phyloP scores from a whole-genome alignment of 2,113 vertebrate species.

The Phaethon lepturus region DNA sequence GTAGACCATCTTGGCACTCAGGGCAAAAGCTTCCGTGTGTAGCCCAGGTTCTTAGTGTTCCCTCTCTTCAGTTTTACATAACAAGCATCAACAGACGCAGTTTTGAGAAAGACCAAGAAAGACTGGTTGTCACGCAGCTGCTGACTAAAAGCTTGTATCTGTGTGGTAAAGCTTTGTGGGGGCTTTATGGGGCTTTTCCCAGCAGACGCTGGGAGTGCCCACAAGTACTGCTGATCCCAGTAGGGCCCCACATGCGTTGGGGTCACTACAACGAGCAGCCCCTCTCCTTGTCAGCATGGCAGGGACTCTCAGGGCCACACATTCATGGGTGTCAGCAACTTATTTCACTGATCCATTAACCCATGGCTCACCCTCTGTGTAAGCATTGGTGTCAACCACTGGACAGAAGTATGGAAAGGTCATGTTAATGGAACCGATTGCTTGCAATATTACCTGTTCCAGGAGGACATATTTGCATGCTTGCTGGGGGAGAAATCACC shows the following conservation, averaged over 20 bases:
- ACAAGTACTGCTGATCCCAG: background rate
- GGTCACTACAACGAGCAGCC: background rate
- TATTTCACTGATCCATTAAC: background rate
- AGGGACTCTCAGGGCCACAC: background rate
- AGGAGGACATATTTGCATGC: background rate
- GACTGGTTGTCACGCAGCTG: background rate
- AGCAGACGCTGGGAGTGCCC: background rate
- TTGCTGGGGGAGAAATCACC: background rate
- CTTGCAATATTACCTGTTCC: background rate
- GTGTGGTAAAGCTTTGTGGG: background rate
- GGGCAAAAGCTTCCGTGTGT: background rate
- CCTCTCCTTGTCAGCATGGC: background rate
- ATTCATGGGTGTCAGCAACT: background rate
- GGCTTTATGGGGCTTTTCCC: background rate
- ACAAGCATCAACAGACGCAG: background rate
- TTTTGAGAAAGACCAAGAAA: background rate
- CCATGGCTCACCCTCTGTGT: accelerated
- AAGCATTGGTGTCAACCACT: background rate
- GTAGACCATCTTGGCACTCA: background rate
- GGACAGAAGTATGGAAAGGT: background rate
- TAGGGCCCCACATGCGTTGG: accelerated
- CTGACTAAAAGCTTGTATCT: background rate
- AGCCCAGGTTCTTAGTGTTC: background rate
- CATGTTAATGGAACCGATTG: background rate
- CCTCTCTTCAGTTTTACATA: background rate